Conservation (phyloP, 2,888 invertebrate species). For the Lithophane ornitopus region DNA sequence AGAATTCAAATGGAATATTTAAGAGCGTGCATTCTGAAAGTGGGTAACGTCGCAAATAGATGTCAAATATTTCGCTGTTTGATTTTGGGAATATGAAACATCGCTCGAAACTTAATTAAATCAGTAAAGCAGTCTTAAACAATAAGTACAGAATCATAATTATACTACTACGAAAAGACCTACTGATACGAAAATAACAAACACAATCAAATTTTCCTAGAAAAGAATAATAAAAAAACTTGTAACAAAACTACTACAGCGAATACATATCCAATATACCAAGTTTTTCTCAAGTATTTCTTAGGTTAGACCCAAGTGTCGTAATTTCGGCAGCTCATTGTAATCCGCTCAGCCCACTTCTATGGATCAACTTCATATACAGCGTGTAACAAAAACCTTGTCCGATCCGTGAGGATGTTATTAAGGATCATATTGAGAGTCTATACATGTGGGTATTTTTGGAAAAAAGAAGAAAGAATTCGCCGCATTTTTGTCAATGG, state of each 20-base stretch:
- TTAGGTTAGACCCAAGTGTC: slow-evolving; percentile 10
- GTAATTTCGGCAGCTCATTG: slow-evolving; percentile 34
- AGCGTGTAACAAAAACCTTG: background rate
- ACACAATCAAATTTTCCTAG: background rate
- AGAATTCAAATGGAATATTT: background rate
- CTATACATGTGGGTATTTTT: too few relatives aligned
- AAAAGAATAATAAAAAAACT: background rate
- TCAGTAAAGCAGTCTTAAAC: background rate
- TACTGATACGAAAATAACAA: background rate
- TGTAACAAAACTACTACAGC: background rate
- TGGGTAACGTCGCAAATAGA: too few relatives aligned
- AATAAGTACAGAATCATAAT: background rate
- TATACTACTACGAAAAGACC: background rate
- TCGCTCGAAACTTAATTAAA: background rate
- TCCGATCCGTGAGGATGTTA: too few relatives aligned
- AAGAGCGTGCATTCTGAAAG: too few relatives aligned
- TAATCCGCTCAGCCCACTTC: slow-evolving; percentile 45
- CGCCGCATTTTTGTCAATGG: too few relatives aligned
- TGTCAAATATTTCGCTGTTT: too few relatives aligned
- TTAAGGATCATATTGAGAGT: too few relatives aligned
- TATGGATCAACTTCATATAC: slow-evolving; percentile 33
- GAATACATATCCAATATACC: slow-evolving; percentile 13
- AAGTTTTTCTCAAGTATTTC: slow-evolving; percentile 23
- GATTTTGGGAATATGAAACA: too few relatives aligned
- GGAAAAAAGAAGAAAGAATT: too few relatives aligned